Conservation (phyloP, 2,797 vertebrate species). For the Bufotes viridis region DNA sequence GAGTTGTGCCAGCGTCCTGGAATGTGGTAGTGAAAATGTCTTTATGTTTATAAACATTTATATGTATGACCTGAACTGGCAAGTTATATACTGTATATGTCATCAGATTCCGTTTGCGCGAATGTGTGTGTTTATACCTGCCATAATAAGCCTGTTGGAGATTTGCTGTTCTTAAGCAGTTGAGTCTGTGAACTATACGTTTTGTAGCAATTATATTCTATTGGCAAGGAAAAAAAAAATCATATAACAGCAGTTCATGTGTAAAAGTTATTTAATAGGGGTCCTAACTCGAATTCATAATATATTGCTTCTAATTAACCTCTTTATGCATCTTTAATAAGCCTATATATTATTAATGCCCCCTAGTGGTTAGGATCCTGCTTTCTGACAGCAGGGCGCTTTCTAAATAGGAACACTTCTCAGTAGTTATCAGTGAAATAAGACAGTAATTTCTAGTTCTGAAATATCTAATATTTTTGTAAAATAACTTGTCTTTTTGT, state of each 20-base stretch:
- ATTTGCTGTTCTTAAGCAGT: not conserved
- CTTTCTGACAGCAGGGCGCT: conserved; percentile 34
- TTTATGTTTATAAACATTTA: conserved; percentile 28
- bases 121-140: conserved; percentile 22
- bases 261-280: conserved; percentile 29
- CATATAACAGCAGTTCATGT: not conserved
- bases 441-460: not conserved
- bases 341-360: conserved; percentile 54
- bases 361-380: conserved; percentile 34
- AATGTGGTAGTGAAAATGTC: conserved; percentile 4
- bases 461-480: not conserved
- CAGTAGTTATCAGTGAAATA: not conserved
- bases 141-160: not conserved
- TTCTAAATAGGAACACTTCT: conserved; percentile 19
- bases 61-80: conserved; percentile 21
- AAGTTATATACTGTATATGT: not conserved
- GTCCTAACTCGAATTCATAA: conserved; percentile 39
- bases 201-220: conserved; percentile 2
- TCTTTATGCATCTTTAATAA: conserved; percentile 53
- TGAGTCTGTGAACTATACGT: not conserved
- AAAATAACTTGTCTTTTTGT: not conserved
- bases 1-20: not conserved
- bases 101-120: not conserved
- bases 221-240: not conserved
- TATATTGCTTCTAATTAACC: conserved; percentile 56